Evolutionary conservation across 2,888 invertebrate species (phyloP), one percentile per base, ranked within the genome.

Genomic region (Drosophila flavopinicola): DNA sequence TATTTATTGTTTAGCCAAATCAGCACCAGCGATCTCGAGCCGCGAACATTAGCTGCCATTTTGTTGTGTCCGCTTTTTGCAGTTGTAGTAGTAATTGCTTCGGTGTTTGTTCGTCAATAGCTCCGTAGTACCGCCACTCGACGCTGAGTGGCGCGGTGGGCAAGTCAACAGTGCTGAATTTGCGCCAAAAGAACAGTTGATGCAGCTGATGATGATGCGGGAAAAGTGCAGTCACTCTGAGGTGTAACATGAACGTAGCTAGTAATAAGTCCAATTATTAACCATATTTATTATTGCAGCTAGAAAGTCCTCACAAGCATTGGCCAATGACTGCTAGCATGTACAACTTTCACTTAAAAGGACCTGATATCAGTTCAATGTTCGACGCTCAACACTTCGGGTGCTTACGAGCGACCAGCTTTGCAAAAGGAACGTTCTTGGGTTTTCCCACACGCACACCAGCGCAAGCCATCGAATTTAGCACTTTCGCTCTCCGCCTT

Each of bases 1-100:
- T 84, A 76, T 80, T 79, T 80, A 84, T 86, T 86, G 86, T 79
- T 76, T 57, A 48, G 77, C 65, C 69, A 76, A 77, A 86, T 80
- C 80, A 73, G 61, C 61, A 51, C 49, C 57, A 51, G 30, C 78
- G 73, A 86, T 80, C 79, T 86, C 67, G 54, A 77, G 60, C 44
- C 70, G 70, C 66, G 73, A 67, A 73, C 82, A 80, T 73, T 84
- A 80, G 87, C 85, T 69, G 68, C 65, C 61, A 66, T 64, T 77
- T 47, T 69, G 57, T 68, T 65, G 44, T 41, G 66, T 61, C 30
- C 41, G 17, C 10, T 72, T 30, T 39, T 13, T 33, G 33, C 35
- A 15, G 32, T 29, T 20, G 57, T 44, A 15, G 23, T 29, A 6
- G 69, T 41, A 61, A 47, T 47, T 42, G 37, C 48, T 11, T 41